Conservation (phyloP, 2,113 vertebrate species). For the Pelusios castaneus region DNA sequence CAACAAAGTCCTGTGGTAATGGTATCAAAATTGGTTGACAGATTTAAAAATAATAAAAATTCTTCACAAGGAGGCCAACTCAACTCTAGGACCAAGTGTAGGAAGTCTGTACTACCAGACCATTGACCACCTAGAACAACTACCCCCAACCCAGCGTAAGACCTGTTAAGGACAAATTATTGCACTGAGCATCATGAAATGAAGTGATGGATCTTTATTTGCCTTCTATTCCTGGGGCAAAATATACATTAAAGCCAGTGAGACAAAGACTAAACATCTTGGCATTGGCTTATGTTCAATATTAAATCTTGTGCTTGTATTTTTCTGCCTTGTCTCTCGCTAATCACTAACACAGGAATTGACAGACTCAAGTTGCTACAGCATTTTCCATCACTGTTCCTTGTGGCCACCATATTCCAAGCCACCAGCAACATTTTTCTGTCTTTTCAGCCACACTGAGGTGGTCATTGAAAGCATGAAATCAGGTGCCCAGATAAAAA, state of each 20-base stretch:
- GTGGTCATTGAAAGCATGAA: background rate
- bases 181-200: background rate
- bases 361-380: background rate
- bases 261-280: background rate
- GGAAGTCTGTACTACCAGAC: background rate
- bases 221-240: background rate
- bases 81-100: background rate
- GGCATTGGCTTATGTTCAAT: background rate
- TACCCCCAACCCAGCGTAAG: background rate
- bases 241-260: background rate
- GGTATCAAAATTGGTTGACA: background rate
- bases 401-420: background rate
- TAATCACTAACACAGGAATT: background rate
- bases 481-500: background rate
- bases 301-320: background rate
- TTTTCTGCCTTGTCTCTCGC: background rate
- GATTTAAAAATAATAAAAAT: background rate
- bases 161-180: background rate
- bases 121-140: background rate
- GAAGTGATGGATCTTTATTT: background rate
- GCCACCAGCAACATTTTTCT: background rate
- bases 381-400: background rate
- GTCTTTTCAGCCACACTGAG: background rate
- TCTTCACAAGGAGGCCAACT: background rate
- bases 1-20: background rate